Conservation (phyloP, 2,888 invertebrate genomes). For the Patella caerulea region DNA sequence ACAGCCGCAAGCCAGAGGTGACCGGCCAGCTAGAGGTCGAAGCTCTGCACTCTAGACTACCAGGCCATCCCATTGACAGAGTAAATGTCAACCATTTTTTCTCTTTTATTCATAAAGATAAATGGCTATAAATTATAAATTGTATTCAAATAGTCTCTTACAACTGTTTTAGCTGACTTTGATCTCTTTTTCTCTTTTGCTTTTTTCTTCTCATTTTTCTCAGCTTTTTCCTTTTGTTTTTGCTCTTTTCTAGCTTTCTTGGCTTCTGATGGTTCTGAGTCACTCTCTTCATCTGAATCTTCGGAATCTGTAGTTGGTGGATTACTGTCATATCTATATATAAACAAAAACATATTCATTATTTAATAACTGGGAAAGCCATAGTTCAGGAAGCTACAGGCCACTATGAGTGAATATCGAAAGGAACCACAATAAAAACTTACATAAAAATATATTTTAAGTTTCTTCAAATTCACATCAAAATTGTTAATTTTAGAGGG, state of each 20-base stretch:
- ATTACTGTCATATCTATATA: slow-evolving; percentile 80
- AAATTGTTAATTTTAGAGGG: no score
- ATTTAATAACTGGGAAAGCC: background rate
- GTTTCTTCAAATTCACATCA: no score
- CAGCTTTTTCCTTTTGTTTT: slow-evolving; percentile 49
- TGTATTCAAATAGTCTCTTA: slow-evolving; percentile 75
- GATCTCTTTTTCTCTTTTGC: slow-evolving; percentile 72
- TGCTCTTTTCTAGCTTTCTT: slow-evolving; percentile 49
- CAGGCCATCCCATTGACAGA: no score
- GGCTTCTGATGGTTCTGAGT: slow-evolving; percentile 68
- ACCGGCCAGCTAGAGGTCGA: no score
- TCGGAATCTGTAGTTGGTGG: slow-evolving; percentile 62
- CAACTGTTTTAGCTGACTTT: slow-evolving; percentile 76
- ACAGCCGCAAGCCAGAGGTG: no score
- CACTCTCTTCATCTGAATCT: slow-evolving; percentile 45
- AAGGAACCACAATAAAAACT: no score
- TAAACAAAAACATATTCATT: slow-evolving; percentile 18
- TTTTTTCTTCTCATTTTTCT: slow-evolving; percentile 40
- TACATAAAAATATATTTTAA: no score
- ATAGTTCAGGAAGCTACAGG: background rate
- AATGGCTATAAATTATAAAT: no score
- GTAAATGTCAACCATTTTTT: no score
- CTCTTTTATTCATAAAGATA: no score
- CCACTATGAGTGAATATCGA: no score
- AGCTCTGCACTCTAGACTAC: no score